These are phyloP conservation scores for Myxocyprinus asiaticus DNA, from an alignment of 2,113 vertebrate species.

Conservation along the genomic window DNA sequence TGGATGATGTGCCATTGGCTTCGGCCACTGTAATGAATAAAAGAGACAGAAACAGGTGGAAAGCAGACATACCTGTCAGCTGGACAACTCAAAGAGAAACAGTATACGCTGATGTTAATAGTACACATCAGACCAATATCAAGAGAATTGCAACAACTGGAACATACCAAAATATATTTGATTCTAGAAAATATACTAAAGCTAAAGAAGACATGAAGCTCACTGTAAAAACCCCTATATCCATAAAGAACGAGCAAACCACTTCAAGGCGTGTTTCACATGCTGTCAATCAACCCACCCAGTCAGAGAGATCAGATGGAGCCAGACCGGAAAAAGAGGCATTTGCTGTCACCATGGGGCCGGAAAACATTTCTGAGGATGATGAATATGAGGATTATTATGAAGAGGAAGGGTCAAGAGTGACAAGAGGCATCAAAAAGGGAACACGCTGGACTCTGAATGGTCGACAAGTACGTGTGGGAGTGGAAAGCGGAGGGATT, in stretches of 20 bases:
- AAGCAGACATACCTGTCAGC: neutral
- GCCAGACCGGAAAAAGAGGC: neutral
- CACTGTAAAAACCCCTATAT: conserved; percentile 1
- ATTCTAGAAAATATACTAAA: neutral
- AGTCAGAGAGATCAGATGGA: neutral
- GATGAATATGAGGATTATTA: conserved; percentile 36
- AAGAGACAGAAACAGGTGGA: neutral
- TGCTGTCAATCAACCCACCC: conserved; percentile 26
- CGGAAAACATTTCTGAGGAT: neutral
- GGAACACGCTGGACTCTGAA: conserved; percentile 63
- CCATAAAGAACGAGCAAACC: neutral
- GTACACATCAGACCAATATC: neutral
- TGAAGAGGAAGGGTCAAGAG: conserved; percentile 13
- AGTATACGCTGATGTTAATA: neutral
- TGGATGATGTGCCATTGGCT: conserved; percentile 61
- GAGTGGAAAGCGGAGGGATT: conserved; percentile 28
- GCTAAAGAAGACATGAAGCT: neutral
- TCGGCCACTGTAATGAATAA: neutral
- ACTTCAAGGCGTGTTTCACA: neutral
- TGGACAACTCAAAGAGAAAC: neutral
- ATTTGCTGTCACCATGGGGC: conserved; percentile 11
- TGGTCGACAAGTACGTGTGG: conserved; percentile 33
- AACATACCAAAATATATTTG: neutral
- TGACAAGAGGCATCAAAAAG: conserved; percentile 46
- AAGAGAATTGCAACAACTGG: neutral